Conservation (phyloP, 2,797 vertebrate genomes). For the Chloroceryle inda region DNA sequence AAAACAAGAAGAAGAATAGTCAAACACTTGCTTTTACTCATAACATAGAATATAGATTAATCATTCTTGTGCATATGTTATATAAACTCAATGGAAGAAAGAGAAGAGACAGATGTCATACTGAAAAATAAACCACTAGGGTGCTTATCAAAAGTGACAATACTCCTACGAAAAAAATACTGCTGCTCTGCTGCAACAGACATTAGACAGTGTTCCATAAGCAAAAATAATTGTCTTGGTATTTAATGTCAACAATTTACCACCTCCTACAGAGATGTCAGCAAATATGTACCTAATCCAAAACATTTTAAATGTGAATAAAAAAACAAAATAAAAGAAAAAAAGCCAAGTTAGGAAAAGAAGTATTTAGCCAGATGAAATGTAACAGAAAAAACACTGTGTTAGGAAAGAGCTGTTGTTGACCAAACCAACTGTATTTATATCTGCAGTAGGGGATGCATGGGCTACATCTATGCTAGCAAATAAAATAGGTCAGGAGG, state of each 20-base stretch:
- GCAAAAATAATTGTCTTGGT: slow-evolving; percentile 56
- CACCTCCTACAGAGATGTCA: slow-evolving; percentile 53
- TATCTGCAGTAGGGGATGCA: neutral
- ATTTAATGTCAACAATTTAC: slow-evolving; percentile 46
- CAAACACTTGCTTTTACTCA: neutral
- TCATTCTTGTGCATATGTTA: neutral
- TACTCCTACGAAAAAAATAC: slow-evolving; percentile 35
- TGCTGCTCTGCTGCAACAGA: neutral
- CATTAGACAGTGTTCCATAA: neutral
- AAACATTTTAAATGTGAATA: slow-evolving; percentile 1
- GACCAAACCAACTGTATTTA: neutral
- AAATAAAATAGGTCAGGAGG: neutral
- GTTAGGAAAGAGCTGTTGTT: neutral
- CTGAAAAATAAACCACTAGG: slow-evolving; percentile 36
- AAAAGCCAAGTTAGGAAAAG: neutral
- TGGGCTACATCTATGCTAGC: neutral
- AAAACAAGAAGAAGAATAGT: neutral
- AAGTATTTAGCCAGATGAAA: neutral
- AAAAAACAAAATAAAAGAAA: neutral
- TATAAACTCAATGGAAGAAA: neutral
- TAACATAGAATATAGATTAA: neutral
- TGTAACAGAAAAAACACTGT: neutral
- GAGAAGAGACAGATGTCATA: slow-evolving; percentile 37
- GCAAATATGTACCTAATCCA: slow-evolving; percentile 7
- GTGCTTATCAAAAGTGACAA: slow-evolving; percentile 49